These are phyloP conservation scores for Polydrusus tereticollis DNA, from an alignment of 2,888 invertebrate species.

Conservation along the genomic window DNA sequence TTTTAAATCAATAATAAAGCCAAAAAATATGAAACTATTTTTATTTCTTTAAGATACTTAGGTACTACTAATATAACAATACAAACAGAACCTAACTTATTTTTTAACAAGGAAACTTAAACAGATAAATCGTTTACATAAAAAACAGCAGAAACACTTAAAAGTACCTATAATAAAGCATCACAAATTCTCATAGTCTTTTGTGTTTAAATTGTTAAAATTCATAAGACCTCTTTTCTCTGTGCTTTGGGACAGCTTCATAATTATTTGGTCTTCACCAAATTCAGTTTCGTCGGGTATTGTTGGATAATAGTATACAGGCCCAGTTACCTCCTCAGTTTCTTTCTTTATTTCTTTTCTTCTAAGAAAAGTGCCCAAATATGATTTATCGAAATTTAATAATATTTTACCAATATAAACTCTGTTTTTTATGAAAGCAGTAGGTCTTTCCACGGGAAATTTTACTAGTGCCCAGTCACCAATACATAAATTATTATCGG, in stretches of 20 bases:
- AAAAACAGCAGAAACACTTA: constrained; percentile 1
- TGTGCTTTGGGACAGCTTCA: not conserved
- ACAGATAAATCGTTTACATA: not conserved
- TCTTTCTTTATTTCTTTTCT: constrained; percentile 9
- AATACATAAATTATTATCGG: too few relatives aligned
- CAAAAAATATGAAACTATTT: too few relatives aligned
- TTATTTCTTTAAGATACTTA: too few relatives aligned
- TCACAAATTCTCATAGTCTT: constrained; percentile 5
- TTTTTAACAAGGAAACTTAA: too few relatives aligned
- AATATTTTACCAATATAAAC: constrained; percentile 1
- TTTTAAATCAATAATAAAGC: too few relatives aligned
- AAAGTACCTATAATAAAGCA: not conserved
- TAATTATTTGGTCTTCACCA: not conserved
- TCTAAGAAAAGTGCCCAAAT: constrained; percentile 9
- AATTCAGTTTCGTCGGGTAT: not conserved
- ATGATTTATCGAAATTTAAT: not conserved
- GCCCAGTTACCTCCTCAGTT: not conserved
- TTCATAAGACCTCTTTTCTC: not conserved
- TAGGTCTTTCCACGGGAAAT: too few relatives aligned
- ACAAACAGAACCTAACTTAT: too few relatives aligned
- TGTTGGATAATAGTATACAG: constrained; percentile 1
- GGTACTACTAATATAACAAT: too few relatives aligned
- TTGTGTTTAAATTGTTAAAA: constrained; percentile 3
- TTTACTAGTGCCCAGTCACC: too few relatives aligned
- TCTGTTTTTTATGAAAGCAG: not conserved